These are phyloP conservation scores for Progne subis DNA, from an alignment of 2,113 vertebrate species.

Conservation along the genomic window DNA sequence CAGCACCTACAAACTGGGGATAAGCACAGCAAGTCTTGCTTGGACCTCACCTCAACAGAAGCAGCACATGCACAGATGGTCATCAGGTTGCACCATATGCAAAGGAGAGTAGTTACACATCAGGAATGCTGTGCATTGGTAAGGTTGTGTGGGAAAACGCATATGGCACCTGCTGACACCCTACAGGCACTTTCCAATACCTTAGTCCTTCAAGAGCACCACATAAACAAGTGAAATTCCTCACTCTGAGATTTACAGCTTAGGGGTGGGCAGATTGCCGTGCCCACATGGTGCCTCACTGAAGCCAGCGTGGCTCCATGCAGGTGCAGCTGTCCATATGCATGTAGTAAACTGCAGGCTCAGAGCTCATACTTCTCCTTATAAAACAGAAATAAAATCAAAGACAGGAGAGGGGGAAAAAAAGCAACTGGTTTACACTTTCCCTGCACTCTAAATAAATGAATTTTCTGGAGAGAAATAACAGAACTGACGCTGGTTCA, in stretches of 20 bases:
- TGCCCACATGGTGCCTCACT: not conserved
- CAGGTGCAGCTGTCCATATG: conserved; percentile 24
- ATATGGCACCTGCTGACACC: not conserved
- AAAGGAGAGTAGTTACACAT: not conserved
- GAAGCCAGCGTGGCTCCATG: not conserved
- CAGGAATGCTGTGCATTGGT: not conserved
- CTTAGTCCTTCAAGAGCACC: not conserved
- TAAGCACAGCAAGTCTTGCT: not conserved
- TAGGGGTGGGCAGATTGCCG: not conserved
- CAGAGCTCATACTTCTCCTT: not conserved
- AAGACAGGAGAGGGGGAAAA: not conserved
- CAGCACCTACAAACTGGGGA: not conserved
- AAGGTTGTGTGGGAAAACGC: not conserved
- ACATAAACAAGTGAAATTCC: not conserved
- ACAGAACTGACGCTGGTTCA: not conserved
- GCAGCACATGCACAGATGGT: not conserved
- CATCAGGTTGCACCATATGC: not conserved
- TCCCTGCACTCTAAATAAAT: not conserved
- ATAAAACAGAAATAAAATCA: not conserved
- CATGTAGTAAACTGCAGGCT: not conserved
- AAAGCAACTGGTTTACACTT: not conserved
- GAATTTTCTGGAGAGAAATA: not conserved
- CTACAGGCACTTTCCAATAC: not conserved
- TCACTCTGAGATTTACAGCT: not conserved
- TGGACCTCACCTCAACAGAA: not conserved